Percentiles rank a stretch among this genome's conserved stretches.
Evolutionary conservation across 2,113 vertebrate genomes (phyloP).

Genomic region (Puntigrus tetrazona): DNA sequence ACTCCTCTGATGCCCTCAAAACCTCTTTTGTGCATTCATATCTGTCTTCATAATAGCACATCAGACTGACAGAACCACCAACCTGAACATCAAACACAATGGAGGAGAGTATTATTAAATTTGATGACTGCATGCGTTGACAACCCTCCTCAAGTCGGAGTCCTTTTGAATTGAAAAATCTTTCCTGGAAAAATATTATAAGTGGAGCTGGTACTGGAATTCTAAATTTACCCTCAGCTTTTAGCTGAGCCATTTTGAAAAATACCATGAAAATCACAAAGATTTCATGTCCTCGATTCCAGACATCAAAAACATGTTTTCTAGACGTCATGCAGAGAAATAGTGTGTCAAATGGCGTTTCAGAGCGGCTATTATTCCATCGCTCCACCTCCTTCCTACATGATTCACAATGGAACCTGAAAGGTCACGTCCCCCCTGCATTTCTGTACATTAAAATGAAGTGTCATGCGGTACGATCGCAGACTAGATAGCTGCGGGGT

Average conservation of each 20-base stretch:
- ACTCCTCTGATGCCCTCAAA: not conserved
- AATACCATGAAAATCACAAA: not conserved
- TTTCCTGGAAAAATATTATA: conserved; percentile 22
- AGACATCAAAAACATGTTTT: conserved; percentile 14
- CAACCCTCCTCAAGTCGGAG: not conserved
- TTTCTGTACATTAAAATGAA: conserved; percentile 32
- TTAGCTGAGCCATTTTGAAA: not conserved
- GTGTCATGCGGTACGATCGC: not conserved
- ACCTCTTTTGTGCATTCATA: not conserved
- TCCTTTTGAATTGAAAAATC: not conserved
- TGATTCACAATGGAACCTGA: conserved; percentile 11
- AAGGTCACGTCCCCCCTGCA: conserved; percentile 10
- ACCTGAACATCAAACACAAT: conserved; percentile 23
- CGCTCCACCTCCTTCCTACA: not conserved
- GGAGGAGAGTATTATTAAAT: conserved; percentile 30
- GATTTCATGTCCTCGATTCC: not conserved
- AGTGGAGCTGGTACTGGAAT: not conserved
- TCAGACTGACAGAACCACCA: conserved; percentile 9
- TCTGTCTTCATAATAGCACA: conserved; percentile 9
- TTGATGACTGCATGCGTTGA: not conserved
- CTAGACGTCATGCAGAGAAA: not conserved
- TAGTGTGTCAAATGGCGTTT: not conserved
- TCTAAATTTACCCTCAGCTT: not conserved
- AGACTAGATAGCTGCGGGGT: not conserved
- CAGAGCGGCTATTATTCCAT: not conserved